phyloP scores from a whole-genome alignment of 2,113 vertebrate genomes.

The Prochilodus magdalenae region DNA sequence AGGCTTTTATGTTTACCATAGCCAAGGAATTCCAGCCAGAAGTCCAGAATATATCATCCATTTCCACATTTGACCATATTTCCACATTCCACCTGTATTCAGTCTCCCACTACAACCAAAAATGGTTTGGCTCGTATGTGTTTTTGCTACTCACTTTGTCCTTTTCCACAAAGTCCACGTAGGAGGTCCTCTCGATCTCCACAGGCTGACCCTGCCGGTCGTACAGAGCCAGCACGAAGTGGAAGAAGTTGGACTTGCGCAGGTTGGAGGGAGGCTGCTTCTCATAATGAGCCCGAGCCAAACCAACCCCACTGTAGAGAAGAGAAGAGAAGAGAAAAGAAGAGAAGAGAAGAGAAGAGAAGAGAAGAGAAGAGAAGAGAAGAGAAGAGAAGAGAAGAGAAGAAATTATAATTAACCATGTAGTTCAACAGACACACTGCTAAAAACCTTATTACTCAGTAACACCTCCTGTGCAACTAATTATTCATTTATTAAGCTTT shows the following conservation, averaged over 20 bases:
- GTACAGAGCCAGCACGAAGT: slow-evolving; percentile 95
- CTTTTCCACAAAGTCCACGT: slow-evolving; percentile 96
- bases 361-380: background rate
- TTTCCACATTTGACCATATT: too few relatives aligned
- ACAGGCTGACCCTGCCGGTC: slow-evolving; percentile 96
- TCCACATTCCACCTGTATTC: too few relatives aligned
- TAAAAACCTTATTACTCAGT: too few relatives aligned
- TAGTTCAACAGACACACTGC: too few relatives aligned
- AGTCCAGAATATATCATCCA: too few relatives aligned
- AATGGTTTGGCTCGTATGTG: background rate
- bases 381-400: background rate
- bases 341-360: slow-evolving; percentile 1
- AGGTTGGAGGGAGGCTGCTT: slow-evolving; percentile 98
- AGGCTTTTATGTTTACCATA: too few relatives aligned
- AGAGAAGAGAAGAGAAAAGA: slow-evolving; percentile 16
- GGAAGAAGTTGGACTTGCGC: slow-evolving; percentile 98
- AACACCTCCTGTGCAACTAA: too few relatives aligned
- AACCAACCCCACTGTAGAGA: slow-evolving; percentile 84
- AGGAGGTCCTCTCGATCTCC: slow-evolving; percentile 95
- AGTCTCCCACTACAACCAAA: too few relatives aligned
- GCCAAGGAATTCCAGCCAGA: too few relatives aligned
- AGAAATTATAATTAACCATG: too few relatives aligned
- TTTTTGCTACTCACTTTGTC: slow-evolving; percentile 81
- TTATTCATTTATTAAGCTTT: too few relatives aligned
- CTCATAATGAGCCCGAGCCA: slow-evolving; percentile 95